These are phyloP conservation scores for Popillia japonica DNA, from an alignment of 1,140 invertebrate species.

Conservation along the genomic window DNA sequence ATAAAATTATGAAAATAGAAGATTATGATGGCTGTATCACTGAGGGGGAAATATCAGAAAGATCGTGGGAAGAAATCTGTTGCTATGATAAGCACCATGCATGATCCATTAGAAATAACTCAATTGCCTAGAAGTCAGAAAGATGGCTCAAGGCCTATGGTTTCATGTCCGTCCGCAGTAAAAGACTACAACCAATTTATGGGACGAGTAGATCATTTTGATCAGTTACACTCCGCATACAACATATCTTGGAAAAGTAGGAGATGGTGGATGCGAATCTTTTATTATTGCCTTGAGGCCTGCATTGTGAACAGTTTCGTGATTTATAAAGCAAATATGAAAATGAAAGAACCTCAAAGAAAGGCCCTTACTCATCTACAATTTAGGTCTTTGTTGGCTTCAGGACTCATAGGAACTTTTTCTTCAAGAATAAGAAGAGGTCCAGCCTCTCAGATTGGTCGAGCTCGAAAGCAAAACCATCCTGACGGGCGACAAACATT, in stretches of 20 bases:
- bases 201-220: conserved; percentile 57
- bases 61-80: too few species aligned
- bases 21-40: too few species aligned
- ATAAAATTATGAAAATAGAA: too few species aligned
- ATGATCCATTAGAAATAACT: not conserved
- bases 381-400: not conserved
- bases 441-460: too few species aligned
- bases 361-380: too few species aligned
- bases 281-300: not conserved
- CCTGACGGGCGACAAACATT: not conserved
- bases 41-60: too few species aligned
- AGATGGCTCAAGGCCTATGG: not conserved
- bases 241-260: not conserved
- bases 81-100: not conserved
- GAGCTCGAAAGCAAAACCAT: too few species aligned
- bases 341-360: not conserved
- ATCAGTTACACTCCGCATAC: conserved; percentile 56
- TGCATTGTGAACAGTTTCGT: not conserved
- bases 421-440: not conserved
- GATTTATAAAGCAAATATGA: not conserved
- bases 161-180: conserved; percentile 49
- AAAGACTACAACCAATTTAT: conserved; percentile 58
- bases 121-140: not conserved
- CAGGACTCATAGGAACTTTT: not conserved
- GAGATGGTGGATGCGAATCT: not conserved